A percentile compares a stretch with the other conserved stretches of the same genome.
Conservation (phyloP, 1,140 invertebrate genomes). For the Diplogasteroides magnus region DNA sequence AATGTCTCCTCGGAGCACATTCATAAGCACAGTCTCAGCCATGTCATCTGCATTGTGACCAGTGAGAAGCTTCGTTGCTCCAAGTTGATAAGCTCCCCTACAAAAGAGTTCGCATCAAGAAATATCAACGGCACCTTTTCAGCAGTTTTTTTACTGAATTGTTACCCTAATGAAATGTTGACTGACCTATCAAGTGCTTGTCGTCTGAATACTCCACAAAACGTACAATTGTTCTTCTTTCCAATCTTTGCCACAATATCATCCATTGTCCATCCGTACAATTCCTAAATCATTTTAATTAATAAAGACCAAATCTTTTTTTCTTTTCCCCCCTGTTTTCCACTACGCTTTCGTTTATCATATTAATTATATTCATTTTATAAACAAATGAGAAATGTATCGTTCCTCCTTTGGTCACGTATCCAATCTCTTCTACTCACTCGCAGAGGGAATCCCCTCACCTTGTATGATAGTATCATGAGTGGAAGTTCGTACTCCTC, state of each 20-base stretch:
- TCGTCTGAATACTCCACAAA: constrained; percentile 56
- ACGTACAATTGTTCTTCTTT: constrained; percentile 86
- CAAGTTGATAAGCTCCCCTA: constrained; percentile 63
- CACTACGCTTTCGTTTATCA: too few species aligned
- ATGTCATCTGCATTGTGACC: constrained; percentile 98
- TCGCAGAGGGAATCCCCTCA: too few species aligned
- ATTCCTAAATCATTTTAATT: too few species aligned
- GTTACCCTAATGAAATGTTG: background rate
- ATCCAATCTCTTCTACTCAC: too few species aligned
- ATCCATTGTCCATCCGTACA: constrained; percentile 99
- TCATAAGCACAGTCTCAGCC: constrained; percentile 75
- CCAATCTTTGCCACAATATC: constrained; percentile 90
- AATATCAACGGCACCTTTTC: background rate
- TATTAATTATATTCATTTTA: too few species aligned
- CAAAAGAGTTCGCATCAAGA: constrained; percentile 1
- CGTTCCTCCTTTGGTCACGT: too few species aligned
- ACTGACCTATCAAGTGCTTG: constrained; percentile 73
- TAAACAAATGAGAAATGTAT: too few species aligned
- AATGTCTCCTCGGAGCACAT: constrained; percentile 84
- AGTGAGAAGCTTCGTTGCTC: constrained; percentile 87
- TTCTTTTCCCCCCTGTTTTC: too few species aligned
- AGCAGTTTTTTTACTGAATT: background rate
- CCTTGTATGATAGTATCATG: constrained; percentile 90
- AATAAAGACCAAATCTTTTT: background rate
- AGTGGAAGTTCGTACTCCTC: constrained; percentile 70